Evolutionary conservation across 2,797 vertebrate species (phyloP), one percentile per base, ranked within the genome.

Genomic region (Sebastes baramenuke): DNA sequence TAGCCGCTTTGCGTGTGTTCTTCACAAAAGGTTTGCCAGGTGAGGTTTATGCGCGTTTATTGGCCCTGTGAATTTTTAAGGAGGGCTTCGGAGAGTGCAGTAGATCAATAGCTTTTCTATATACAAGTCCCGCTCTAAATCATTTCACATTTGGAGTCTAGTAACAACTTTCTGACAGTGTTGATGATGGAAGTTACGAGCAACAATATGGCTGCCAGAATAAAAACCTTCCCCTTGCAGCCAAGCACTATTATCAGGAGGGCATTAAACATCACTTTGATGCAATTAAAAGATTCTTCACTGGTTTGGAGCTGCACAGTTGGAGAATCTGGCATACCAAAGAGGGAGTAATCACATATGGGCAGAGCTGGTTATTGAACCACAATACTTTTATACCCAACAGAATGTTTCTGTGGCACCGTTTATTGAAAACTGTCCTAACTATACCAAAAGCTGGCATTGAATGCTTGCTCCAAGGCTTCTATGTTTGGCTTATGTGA

Each of bases 11-110:
- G 77, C 58, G 59, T 83, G 85, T 58, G 77, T 62, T 86, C 86
- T 87, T 92, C 89, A 91, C 75, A 83, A 87, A 90, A 81, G 79
- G 62, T 90, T 90, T 82, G 83, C 85, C 84, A 90, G 89, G 88
- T 88, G 83, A 85, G 77, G 54, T 92, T 92, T 89, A 87, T 82
- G 77, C 58, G 61, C 67, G 80, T 93, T 91, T 91, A 92, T 87
- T 89, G 84, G 88, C 73, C 42, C 70, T 34, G 82, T 87, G 82
- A 89, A 87, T 89, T 87, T 83, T 92, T 88, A 88, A 93, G 85
- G 79, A 88, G 81, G 72, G 79, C 72, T 83, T 80, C 4, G 6
- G 75, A 85, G 70, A 82, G 88, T 69, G 79, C 74, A 71, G 73
- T 58, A 70, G 86, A 94, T 92, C 87, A 81, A 92, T 90, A 90